Conservation (phyloP, 2,113 vertebrate species). For the Bubo blakistoni region DNA sequence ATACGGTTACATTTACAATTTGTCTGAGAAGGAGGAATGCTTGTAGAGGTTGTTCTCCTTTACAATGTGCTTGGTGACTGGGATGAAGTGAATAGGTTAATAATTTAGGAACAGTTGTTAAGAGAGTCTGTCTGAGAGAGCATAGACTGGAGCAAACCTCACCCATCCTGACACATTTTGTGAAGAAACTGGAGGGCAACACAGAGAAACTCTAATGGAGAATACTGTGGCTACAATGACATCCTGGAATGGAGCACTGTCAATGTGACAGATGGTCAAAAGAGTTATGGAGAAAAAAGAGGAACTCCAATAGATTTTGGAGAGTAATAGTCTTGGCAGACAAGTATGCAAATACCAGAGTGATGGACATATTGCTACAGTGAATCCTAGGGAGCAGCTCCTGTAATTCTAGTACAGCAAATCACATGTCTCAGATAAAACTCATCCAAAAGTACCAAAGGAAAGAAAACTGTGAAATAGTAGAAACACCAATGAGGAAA, state of each 20-base stretch:
- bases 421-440: constrained; percentile 37
- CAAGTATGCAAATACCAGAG: not conserved
- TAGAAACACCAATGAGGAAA: not conserved
- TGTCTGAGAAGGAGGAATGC: not conserved
- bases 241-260: not conserved
- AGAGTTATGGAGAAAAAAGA: not conserved
- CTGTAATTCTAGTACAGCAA: not conserved
- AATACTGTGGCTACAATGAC: not conserved
- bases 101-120: not conserved
- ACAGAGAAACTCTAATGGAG: not conserved
- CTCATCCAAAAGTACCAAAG: not conserved
- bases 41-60: not conserved
- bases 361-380: not conserved
- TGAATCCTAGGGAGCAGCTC: not conserved
- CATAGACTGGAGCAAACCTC: not conserved
- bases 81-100: not conserved
- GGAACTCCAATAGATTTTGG: not conserved
- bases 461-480: not conserved
- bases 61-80: not conserved
- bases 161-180: not conserved
- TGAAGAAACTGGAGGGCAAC: not conserved
- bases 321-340: not conserved
- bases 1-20: not conserved
- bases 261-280: not conserved
- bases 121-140: not conserved